Conservation (phyloP, 35 echinoderm and acorn worm genomes). For the Strongylocentrotus purpuratus region DNA sequence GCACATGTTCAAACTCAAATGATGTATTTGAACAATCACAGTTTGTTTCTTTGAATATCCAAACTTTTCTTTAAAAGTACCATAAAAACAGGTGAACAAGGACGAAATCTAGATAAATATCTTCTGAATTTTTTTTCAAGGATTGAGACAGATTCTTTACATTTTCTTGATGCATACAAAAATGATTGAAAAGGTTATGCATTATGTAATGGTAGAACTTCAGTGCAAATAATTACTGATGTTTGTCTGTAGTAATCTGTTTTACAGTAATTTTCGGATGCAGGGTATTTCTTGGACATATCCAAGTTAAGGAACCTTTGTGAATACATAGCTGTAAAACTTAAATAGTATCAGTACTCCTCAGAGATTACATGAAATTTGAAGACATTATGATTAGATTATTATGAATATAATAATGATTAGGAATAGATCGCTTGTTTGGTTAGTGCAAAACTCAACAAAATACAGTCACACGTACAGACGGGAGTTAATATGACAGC, state of each 20-base stretch:
- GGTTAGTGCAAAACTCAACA: background rate
- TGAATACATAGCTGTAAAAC: slow-evolving; percentile 8
- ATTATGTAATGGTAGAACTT: no score
- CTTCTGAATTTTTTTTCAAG: background rate
- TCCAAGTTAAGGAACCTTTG: background rate
- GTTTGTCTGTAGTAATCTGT: no score
- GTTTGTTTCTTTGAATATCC: background rate
- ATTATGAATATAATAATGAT: background rate
- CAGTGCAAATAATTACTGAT: no score
- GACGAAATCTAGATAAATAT: background rate
- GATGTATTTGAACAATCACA: background rate
- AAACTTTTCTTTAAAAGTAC: background rate
- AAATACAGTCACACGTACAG: background rate
- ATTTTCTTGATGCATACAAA: background rate
- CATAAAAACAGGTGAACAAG: background rate
- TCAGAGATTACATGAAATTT: background rate
- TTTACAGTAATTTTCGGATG: no score
- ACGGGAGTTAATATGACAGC: background rate
- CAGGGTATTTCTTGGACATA: no score
- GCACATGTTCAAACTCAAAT: background rate
- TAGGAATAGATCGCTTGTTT: background rate
- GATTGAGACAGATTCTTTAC: background rate
- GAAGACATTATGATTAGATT: background rate
- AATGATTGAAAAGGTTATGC: no score
- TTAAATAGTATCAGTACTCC: background rate